phyloP scores from a whole-genome alignment of 2,888 invertebrate genomes.

The Lasioglossum lativentre region DNA sequence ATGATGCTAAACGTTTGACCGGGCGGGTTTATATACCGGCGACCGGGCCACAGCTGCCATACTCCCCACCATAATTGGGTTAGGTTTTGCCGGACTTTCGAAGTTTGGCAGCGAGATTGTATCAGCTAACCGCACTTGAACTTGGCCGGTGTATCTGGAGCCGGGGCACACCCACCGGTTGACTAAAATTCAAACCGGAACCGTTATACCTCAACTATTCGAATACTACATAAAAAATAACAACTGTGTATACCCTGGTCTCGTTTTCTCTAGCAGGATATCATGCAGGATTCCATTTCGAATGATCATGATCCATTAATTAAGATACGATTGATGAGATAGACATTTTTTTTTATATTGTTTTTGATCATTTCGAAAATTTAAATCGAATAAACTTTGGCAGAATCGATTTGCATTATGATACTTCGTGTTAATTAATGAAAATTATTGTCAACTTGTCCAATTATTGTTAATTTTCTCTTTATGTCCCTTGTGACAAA shows the following conservation, averaged over 20 bases:
- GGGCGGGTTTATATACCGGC: conserved; percentile 80
- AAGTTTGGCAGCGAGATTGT: conserved; percentile 62
- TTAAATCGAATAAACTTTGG: too few relatives aligned
- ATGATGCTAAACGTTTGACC: conserved; percentile 80
- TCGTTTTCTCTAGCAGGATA: background rate
- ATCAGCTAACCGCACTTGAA: conserved; percentile 68
- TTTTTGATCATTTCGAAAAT: background rate
- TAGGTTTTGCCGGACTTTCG: conserved; percentile 60
- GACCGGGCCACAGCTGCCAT: conserved; percentile 33
- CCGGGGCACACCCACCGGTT: background rate
- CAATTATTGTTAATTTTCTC: too few relatives aligned
- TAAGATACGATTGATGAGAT: background rate
- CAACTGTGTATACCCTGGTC: background rate
- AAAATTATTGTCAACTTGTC: too few relatives aligned
- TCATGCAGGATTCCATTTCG: background rate
- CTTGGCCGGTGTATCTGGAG: conserved; percentile 58
- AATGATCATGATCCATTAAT: background rate
- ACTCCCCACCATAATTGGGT: conserved; percentile 59
- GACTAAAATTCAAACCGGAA: background rate
- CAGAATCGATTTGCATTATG: too few relatives aligned
- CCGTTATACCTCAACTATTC: background rate
- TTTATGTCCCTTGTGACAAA: too few relatives aligned
- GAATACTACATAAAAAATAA: background rate
- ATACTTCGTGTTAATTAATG: too few relatives aligned
- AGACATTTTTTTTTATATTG: background rate